Base-by-base conservation (phyloP, 2,113 vertebrate genomes). In the Otocyon megalotis region DNA sequence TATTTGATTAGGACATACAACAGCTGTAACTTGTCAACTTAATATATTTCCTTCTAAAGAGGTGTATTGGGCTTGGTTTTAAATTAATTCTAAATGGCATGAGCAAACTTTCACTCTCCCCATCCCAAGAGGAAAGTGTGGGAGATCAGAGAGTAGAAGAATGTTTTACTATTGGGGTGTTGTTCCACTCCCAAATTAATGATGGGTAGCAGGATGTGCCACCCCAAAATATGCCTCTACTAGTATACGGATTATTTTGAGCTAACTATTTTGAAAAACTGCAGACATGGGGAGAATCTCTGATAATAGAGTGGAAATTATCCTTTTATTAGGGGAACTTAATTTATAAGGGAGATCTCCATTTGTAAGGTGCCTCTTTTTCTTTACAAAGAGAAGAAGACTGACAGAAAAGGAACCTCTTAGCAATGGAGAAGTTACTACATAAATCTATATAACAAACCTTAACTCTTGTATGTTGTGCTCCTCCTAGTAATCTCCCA, bases 1-100 rank as follows among this genome's bases (percentile, higher is more conserved):
- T 77, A 88, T 83, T 83, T 90, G 84, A 65, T 86, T 82, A 87
- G 5, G 53, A 81, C 12, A 72, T 28, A 65, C 2, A 77, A 85
- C 10, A 96, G 58, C 48, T 96, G 32, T 63, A 84, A 85, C 5
- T 22, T 96, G 37, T 86, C 89, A 92, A 88, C 2, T 30, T 92
- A 85, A 43, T 71, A 48, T 20, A 76, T 88, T 85, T 80, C 89
- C 89, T 83, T 15, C 48, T 84, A 84, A 82, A 71, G 56, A 53
- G 20, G 1, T 54, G 3, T 58, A 7, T 65, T 90, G 77, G 35
- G 9, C 7, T 69, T 83, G 13, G 69, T 89, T 76, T 93, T 53
- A 92, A 37, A 11, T 71, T 95, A 88, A 95, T 82, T 95, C 56
- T 76, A 94, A 93, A 80, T 2, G 92, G 11, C 30, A 82, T 69